Conservation (phyloP, 2,113 vertebrate genomes). For the Mixornis gularis region DNA sequence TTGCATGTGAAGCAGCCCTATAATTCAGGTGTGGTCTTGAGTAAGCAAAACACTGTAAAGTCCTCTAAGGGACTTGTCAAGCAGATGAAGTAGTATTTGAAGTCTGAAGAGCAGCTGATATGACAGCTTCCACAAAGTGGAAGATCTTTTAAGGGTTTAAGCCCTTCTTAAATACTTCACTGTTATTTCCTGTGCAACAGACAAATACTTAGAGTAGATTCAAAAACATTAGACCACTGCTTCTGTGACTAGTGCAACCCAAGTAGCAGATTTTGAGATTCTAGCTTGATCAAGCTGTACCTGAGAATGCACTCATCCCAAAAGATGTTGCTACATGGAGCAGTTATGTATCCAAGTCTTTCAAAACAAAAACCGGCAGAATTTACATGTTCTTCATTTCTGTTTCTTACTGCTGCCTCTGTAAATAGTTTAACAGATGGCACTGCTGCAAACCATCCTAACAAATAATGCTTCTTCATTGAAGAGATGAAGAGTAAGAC, state of each 20-base stretch:
- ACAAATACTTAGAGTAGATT: not conserved
- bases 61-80: not conserved
- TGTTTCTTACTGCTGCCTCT: not conserved
- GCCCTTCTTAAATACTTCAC: not conserved
- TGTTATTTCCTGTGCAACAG: not conserved
- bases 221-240: not conserved
- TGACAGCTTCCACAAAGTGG: not conserved
- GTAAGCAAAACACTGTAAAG: not conserved
- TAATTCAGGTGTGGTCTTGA: not conserved
- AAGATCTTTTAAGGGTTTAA: not conserved
- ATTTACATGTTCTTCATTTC: not conserved
- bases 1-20: not conserved
- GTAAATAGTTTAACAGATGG: not conserved
- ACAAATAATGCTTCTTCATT: not conserved
- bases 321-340: not conserved
- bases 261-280: not conserved
- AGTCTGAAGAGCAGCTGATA: not conserved
- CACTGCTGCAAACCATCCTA: not conserved
- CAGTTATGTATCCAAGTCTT: not conserved
- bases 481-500: not conserved
- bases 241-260: not conserved
- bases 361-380: not conserved
- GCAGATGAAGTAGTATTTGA: not conserved
- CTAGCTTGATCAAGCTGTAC: not conserved
- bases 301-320: not conserved